Evolutionary conservation across 2,113 vertebrate species (phyloP).

Genomic region (Lycocorax pyrrhopterus): DNA sequence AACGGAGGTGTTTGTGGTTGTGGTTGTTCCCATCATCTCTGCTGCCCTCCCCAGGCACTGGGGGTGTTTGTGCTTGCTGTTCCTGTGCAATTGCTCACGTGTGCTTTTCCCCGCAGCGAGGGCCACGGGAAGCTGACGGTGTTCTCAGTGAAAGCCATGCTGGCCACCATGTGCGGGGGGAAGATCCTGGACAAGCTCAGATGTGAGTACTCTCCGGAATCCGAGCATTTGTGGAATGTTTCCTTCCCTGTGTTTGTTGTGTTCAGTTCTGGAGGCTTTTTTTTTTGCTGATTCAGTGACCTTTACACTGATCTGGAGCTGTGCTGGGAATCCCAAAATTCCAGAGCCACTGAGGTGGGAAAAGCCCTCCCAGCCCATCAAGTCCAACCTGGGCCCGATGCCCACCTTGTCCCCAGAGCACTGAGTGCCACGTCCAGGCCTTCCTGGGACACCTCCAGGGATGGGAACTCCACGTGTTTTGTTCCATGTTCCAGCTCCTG

Average conservation of each 20-base stretch:
- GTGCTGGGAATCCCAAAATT: neutral
- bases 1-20: rapidly evolving
- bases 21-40: rapidly evolving
- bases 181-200: constrained; percentile 96
- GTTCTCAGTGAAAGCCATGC: constrained; percentile 97
- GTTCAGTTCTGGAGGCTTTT: neutral
- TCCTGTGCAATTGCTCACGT: neutral
- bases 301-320: rapidly evolving
- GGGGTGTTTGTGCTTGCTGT: neutral
- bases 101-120: constrained; percentile 78
- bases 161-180: constrained; percentile 95
- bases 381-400: rapidly evolving
- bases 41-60: neutral
- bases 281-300: rapidly evolving
- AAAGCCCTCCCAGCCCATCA: neutral
- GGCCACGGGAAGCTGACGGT: constrained; percentile 94
- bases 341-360: neutral
- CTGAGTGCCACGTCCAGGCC: neutral
- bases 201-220: constrained; percentile 79
- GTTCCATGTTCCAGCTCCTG: neutral
- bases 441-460: neutral
- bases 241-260: neutral
- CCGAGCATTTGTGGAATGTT: neutral
- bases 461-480: neutral
- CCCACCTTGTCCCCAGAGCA: neutral